Evolutionary conservation across 2,113 vertebrate genomes (phyloP).

Genomic region (Limanda limanda): DNA sequence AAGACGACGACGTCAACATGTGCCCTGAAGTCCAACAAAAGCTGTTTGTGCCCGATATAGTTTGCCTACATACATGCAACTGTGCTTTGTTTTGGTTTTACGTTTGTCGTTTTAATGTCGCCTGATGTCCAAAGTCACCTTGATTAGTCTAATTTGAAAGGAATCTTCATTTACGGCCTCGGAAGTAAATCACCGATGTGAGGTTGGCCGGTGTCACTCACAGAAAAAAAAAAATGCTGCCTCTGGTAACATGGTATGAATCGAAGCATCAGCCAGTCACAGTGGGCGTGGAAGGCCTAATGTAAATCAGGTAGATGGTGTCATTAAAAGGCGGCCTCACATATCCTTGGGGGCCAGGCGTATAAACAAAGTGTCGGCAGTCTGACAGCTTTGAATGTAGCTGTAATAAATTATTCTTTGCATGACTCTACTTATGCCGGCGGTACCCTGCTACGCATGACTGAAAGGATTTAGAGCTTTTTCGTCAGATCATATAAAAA

Average conservation of each 20-base stretch:
- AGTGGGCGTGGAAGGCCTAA: slow-evolving; percentile 2
- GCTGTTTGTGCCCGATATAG: slow-evolving; percentile 38
- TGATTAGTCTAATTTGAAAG: slow-evolving; percentile 27
- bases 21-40: slow-evolving; percentile 28
- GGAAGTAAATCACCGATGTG: slow-evolving; percentile 31
- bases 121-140: slow-evolving; percentile 36
- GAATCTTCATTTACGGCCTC: slow-evolving; percentile 34
- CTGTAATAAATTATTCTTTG: slow-evolving; percentile 55
- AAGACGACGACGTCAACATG: slow-evolving; percentile 35
- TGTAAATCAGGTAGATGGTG: slow-evolving; percentile 46
- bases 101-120: slow-evolving; percentile 38
- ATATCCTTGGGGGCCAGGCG: slow-evolving; percentile 26
- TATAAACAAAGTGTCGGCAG: slow-evolving; percentile 25
- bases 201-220: slow-evolving; percentile 1
- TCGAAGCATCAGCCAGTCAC: slow-evolving; percentile 3
- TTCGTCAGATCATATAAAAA: slow-evolving; percentile 44
- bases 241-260: slow-evolving; percentile 12
- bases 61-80: slow-evolving; percentile 42
- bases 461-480: slow-evolving; percentile 51
- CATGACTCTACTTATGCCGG: slow-evolving; percentile 43
- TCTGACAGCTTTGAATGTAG: slow-evolving; percentile 38
- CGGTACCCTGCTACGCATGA: slow-evolving; percentile 47
- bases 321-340: slow-evolving; percentile 36
- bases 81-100: slow-evolving; percentile 34
- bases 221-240: neutral